Evolutionary conservation across 2,888 invertebrate species (phyloP), one percentile per base, ranked within the genome.

Genomic region (Harpagoxenus sublaevis): DNA sequence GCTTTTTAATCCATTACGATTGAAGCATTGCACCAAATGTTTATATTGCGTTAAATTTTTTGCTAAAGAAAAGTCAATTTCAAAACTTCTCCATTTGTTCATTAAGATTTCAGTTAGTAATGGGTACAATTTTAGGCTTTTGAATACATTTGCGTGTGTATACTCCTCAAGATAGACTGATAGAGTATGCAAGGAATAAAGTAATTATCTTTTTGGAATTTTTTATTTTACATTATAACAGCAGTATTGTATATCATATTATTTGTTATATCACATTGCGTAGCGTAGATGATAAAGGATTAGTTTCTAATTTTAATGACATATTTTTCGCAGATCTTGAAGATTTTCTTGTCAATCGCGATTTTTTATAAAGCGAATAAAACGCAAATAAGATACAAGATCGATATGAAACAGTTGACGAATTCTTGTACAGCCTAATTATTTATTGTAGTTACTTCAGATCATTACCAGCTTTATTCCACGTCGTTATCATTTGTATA

Each of bases 21-120:
- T 70, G n/a, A 31, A 68, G 35, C 5, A 51, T 53, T 51, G 6
- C 15, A 66, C 12, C 28, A 51, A 28, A 31, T 51, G 6, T 5
- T 31, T 0, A 28, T 23, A 4, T 66, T 45, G 10, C 2, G 1
- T 48, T 28, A 15, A 10, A n/a, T 39, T 65, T 57, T 63, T 35
- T 6, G 5, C 23, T 42, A 23, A n/a, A 31, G 23, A 15, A 35
- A 55, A 23, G 1, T 55, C 4, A 23, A 42, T 28, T 73, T 73
- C 0, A 55, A 55, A 53, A 55, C 10, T 55, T 23, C 4, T 55
- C 4, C 4, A 6, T 48, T 18, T 55, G 8, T 39, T 3, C 18
- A 57, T 42, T 57, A 73, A 73, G 10, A 28, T 42, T 55, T 73
- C 42, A 53, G 8, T 71, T 15, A n/a, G 8, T 31, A 35, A 68